phyloP scores from a whole-genome alignment of 1,140 invertebrate genomes.

The Battus philenor region DNA sequence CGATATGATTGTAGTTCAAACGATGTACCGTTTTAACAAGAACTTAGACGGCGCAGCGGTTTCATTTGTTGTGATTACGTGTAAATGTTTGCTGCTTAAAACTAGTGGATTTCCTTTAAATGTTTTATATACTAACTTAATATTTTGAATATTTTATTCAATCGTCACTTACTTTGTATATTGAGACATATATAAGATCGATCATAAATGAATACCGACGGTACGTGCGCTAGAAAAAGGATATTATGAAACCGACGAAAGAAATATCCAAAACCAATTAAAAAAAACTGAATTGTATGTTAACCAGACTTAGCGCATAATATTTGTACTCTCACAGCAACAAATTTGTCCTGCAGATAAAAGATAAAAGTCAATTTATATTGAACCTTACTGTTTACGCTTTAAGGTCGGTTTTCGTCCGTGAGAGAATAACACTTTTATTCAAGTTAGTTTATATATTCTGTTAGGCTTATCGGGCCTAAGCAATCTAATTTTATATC shows the following conservation, averaged over 20 bases:
- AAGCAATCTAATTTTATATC: constrained; percentile 50
- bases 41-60: constrained; percentile 3
- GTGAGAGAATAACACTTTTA: neutral
- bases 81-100: too few species aligned
- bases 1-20: constrained; percentile 24
- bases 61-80: constrained; percentile 11
- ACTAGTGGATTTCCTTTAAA: too few species aligned
- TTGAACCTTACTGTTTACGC: neutral
- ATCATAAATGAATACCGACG: too few species aligned
- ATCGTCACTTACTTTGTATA: too few species aligned
- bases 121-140: too few species aligned
- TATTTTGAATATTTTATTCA: too few species aligned
- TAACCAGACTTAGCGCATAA: constrained; percentile 2
- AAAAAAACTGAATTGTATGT: neutral
- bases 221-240: too few species aligned
- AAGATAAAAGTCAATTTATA: neutral
- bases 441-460: constrained; percentile 37
- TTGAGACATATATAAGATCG: too few species aligned
- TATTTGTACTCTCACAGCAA: constrained; percentile 7
- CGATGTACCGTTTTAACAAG: constrained; percentile 20
- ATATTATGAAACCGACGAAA: too few species aligned
- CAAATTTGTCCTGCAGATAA: constrained; percentile 6
- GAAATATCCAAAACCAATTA: neutral
- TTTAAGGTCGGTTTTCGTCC: constrained; percentile 38
- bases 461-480: constrained; percentile 39